These are phyloP conservation scores for Malthinus flaveolus DNA, from an alignment of 2,888 invertebrate species.

Conservation along the genomic window DNA sequence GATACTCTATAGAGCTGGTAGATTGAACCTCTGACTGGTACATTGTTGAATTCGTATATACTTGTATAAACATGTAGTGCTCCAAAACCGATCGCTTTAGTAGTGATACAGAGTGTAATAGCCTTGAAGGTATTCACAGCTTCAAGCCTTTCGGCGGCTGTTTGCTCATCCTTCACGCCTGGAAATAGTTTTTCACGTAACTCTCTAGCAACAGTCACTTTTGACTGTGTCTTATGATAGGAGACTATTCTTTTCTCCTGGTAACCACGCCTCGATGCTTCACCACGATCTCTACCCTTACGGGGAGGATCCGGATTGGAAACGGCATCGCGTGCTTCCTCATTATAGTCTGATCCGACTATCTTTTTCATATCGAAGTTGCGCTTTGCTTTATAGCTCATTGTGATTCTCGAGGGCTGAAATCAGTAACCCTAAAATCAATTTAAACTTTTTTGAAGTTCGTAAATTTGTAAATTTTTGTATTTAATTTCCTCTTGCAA, in stretches of 20 bases:
- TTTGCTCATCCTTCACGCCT: constrained; percentile 12
- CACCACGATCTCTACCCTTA: background rate
- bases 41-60: background rate
- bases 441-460: background rate
- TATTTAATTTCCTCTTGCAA: constrained; percentile 8
- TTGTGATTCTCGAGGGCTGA: too few species aligned
- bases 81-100: background rate
- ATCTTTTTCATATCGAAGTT: background rate
- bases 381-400: background rate
- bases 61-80: background rate
- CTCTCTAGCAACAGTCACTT: constrained; percentile 11
- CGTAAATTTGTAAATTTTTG: constrained; percentile 11
- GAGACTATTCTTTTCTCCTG: background rate
- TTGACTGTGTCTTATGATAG: background rate
- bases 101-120: background rate
- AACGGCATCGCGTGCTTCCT: too few species aligned
- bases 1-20: background rate
- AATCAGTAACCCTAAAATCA: background rate
- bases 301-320: too few species aligned
- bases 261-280: background rate
- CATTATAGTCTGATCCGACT: background rate
- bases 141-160: constrained; percentile 10
- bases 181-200: constrained; percentile 12
- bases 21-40: background rate
- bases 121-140: constrained; percentile 8